Conservation (phyloP, 1,140 invertebrate genomes). For the Sinella curviseta region DNA sequence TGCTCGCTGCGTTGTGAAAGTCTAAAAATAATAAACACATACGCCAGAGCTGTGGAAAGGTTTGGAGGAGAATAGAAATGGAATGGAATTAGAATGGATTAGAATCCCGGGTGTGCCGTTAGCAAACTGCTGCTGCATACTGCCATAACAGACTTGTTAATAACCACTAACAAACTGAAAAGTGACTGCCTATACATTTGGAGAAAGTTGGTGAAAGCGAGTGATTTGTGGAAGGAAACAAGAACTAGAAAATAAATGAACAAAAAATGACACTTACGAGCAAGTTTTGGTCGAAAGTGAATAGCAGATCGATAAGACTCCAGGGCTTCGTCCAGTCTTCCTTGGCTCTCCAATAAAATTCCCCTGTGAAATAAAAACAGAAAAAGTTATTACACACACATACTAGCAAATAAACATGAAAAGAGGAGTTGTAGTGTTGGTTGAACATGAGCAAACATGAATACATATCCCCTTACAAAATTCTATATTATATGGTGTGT, state of each 20-base stretch:
- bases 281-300: constrained; percentile 87
- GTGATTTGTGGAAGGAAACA: neutral
- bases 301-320: constrained; percentile 90
- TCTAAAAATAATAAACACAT: neutral
- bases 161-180: neutral
- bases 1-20: neutral
- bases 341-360: constrained; percentile 86
- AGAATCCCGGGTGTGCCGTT: neutral
- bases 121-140: neutral
- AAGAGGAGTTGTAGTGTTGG: neutral
- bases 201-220: too few species aligned
- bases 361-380: constrained; percentile 72
- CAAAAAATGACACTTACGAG: constrained; percentile 70
- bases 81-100: neutral
- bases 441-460: neutral
- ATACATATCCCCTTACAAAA: too few species aligned
- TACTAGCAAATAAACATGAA: neutral
- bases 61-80: neutral
- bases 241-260: neutral
- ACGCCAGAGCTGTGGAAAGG: neutral
- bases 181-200: neutral
- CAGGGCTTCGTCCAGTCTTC: constrained; percentile 83
- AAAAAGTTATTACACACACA: neutral
- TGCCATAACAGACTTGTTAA: neutral
- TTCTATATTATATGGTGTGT: too few species aligned